Conservation (phyloP, 2,888 invertebrate genomes). For the Lingula anatina region DNA sequence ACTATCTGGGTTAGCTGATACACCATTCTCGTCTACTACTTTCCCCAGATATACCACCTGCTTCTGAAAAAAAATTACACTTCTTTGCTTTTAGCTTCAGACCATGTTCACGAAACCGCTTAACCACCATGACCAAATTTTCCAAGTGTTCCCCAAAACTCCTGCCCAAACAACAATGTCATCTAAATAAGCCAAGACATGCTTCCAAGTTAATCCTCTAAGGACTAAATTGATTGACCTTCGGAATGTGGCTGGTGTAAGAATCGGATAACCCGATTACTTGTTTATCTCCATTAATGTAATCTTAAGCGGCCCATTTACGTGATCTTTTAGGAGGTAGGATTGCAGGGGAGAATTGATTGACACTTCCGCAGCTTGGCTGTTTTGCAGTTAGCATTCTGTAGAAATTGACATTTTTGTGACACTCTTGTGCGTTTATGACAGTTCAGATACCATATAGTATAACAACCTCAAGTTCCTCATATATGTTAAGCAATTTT, state of each 20-base stretch:
- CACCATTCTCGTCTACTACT: not conserved
- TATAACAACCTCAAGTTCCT: too few species aligned
- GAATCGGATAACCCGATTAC: conserved; percentile 4
- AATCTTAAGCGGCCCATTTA: too few species aligned
- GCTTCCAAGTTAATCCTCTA: not conserved
- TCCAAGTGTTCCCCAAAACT: not conserved
- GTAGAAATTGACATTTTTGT: too few species aligned
- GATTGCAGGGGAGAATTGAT: too few species aligned
- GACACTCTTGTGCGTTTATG: too few species aligned
- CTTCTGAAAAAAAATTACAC: not conserved
- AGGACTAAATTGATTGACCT: conserved; percentile 3
- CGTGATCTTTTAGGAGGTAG: too few species aligned
- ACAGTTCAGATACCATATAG: too few species aligned
- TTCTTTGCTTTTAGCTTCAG: conserved; percentile 1
- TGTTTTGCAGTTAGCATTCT: too few species aligned
- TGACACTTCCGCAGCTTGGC: too few species aligned
- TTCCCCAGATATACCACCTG: not conserved
- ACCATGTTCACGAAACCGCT: not conserved
- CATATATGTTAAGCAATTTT: too few species aligned
- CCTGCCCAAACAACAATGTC: not conserved
- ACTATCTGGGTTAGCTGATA: too few species aligned
- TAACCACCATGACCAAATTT: not conserved
- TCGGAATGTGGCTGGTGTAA: conserved; percentile 8
- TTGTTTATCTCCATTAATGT: conserved; percentile 9
- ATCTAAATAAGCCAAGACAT: not conserved